Evolutionary conservation across 2,113 vertebrate genomes (phyloP), one percentile per base, ranked within the genome.

Genomic region (Morone chrysops): DNA sequence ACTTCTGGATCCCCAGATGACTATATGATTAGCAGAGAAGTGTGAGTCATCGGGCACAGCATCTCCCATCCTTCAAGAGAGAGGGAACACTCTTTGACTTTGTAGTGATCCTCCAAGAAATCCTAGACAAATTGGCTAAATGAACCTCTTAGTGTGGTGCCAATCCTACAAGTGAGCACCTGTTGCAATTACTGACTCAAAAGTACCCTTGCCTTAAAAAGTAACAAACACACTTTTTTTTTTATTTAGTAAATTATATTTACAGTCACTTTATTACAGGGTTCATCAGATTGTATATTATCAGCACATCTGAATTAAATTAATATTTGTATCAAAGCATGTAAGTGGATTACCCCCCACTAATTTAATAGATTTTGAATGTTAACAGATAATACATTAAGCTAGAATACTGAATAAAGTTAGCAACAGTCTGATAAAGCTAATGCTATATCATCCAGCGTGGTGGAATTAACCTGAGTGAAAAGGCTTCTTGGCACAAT

Each of bases 21-120:
- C 36, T 75, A 68, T 61, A 54, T 61, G 45, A 61, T 75, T 74
- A 69, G 43, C 31, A 59, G n/a, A 9, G 25, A 41, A 48, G 18
- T 40, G 70, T 20, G 48, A 47, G 50, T 60, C 43, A 81, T 31
- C 8, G 0, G 20, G 16, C 70, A 22, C 16, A 53, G 38, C 16
- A 43, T 59, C 57, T 47, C 20, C 31, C 50, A 1, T n/a, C n/a
- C 8, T 57, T 57, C 10, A 56, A 16, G 5, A 43, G 20, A 59
- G 36, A 71, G 36, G 57, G 8, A 62, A 18, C 8, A n/a, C 11
- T 72, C 17, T 62, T 61, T 47, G 50, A 25, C 2, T 72, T 63
- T 48, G 4, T 3, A 57, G 6, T 18, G 47, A 73, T 18, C 22
- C 41, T 59, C 13, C 20, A 53, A 51, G 8, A 41, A 48, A 40